Conservation (phyloP, 2,888 invertebrate genomes). For the Argynnis bischoffii region DNA sequence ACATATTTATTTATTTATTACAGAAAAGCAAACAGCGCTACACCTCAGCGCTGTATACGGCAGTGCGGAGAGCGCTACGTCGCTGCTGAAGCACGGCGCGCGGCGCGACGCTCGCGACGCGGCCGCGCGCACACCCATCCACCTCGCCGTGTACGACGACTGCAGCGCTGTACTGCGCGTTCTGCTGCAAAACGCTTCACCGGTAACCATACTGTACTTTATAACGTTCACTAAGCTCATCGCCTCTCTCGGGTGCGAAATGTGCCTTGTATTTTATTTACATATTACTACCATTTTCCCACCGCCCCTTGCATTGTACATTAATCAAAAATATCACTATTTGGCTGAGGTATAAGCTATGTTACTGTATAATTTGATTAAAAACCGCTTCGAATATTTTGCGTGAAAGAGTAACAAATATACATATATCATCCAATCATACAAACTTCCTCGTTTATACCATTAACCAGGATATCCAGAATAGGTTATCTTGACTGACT, state of each 20-base stretch:
- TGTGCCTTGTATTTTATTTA: too few species aligned
- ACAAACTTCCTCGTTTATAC: too few species aligned
- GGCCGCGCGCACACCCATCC: slow-evolving; percentile 62
- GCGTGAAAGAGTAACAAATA: too few species aligned
- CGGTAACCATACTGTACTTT: slow-evolving; percentile 26
- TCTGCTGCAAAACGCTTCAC: slow-evolving; percentile 46
- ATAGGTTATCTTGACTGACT: background rate
- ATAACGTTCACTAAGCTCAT: too few species aligned
- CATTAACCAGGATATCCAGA: too few species aligned
- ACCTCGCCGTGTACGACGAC: slow-evolving; percentile 65
- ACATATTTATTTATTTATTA: background rate
- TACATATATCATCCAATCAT: too few species aligned
- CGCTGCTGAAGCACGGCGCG: slow-evolving; percentile 54
- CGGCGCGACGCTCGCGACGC: slow-evolving; percentile 43
- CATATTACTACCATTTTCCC: too few species aligned
- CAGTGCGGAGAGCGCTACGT: slow-evolving; percentile 43
- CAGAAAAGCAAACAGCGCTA: slow-evolving; percentile 64
- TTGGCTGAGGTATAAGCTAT: slow-evolving; percentile 44
- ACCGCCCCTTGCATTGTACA: too few species aligned
- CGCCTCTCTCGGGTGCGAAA: too few species aligned
- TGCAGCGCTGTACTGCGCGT: slow-evolving; percentile 45
- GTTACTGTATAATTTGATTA: background rate
- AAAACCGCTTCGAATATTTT: too few species aligned
- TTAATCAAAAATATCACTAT: too few species aligned
- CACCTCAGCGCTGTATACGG: slow-evolving; percentile 59